Percentiles rank a stretch among this genome's conserved stretches.
These are phyloP conservation scores for Perccottus glenii DNA, from an alignment of 2,113 vertebrate genomes.

Conservation along the genomic window DNA sequence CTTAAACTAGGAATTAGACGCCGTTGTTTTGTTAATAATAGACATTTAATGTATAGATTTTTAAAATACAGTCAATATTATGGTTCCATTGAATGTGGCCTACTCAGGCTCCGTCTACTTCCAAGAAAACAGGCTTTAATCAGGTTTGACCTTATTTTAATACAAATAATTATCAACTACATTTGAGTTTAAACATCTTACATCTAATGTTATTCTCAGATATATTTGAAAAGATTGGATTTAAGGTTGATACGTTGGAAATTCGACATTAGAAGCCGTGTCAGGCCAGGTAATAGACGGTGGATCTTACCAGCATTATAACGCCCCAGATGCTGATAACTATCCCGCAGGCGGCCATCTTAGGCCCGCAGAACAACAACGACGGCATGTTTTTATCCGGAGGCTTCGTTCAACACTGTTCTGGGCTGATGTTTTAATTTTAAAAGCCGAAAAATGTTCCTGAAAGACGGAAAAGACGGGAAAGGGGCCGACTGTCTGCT, in stretches of 20 bases:
- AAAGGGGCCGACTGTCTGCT: neutral
- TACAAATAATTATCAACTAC: neutral
- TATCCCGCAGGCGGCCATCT: slow-evolving; percentile 92
- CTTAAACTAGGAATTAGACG: no score
- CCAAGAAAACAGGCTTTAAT: accelerated
- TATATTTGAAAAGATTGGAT: accelerated
- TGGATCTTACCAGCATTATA: slow-evolving; percentile 86
- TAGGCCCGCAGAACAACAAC: slow-evolving; percentile 90
- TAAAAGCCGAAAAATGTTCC: slow-evolving; percentile 1
- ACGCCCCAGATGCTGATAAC: slow-evolving; percentile 93
- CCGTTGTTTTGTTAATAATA: no score
- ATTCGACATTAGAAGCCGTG: no score
- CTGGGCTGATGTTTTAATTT: neutral
- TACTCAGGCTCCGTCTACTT: slow-evolving; percentile 29
- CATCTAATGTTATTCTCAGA: neutral
- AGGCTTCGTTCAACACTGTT: neutral
- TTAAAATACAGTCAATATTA: accelerated
- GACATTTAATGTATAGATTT: neutral
- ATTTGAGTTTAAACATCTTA: neutral
- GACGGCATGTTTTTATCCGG: slow-evolving; percentile 79
- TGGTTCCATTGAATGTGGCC: neutral
- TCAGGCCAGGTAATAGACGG: slow-evolving; percentile 38
- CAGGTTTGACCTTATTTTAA: neutral
- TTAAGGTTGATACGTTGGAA: neutral
- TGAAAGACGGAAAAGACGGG: neutral